Evolutionary conservation across 2,888 invertebrate genomes (phyloP), one percentile per base, ranked within the genome.

Genomic region (Drosophila nr. perissopoda): DNA sequence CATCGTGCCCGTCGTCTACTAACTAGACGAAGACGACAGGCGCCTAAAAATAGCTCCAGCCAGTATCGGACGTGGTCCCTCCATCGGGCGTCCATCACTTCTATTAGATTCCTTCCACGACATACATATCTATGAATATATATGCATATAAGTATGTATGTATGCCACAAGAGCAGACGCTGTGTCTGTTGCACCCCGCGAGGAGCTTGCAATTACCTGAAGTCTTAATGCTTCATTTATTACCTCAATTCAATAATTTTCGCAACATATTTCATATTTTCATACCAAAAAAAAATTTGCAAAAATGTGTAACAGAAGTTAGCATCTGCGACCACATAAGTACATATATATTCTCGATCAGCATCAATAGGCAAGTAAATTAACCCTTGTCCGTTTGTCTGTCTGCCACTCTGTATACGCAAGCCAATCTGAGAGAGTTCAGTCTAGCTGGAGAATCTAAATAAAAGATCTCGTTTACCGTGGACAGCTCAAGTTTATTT

Each of bases 11-110:
- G 54, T 78, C 70, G 70, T 67, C 78, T 80, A 77, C 86, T 86
- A 90, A 91, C 86, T 85, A 88, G 84, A 84, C 90, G 74, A 70
- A 74, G 74, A 54, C 63, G 79, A 72, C 76, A 79, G 52, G 52
- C 71, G 10, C 54, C 85, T 82, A 86, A 76, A 89, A 84, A 88
- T 90, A 91, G 74, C 49, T 11, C 61, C 74, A 61, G 75, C 34
- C 48, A 29, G 69, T 61, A 68, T 56, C 46, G 84, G 58, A 82
- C 73, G 75, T 80, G 21, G 46, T 46, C 76, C 70, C 76, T 58
- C 79, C 76, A 63, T 66, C 56, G 70, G 67, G 69, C 52, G 66
- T 87, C 82, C 82, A 67, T 82, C 76, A 71, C 61, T 72, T 78
- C 61, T 67, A 76, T 86, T 89, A 85, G 85, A 88, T 89, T 80